Base-by-base conservation (phyloP, 1,140 invertebrate species). In the Helicoverpa zea region DNA sequence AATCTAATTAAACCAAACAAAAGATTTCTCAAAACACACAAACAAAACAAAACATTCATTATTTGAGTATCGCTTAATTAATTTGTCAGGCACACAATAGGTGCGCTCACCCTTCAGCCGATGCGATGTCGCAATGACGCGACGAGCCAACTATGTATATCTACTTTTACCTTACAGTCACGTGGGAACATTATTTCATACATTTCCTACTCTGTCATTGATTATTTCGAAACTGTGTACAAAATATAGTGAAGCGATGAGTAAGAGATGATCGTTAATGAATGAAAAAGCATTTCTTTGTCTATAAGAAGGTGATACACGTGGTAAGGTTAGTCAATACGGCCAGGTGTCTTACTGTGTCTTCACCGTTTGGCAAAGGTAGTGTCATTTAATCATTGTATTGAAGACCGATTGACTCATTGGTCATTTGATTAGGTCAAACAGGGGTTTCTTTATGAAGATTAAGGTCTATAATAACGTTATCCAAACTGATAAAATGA, bases 151-250 rank as follows among this genome's bases (percentile, higher is more conserved):
- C 10, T 30, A 35, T 23, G n/a, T n/a, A 23, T 12, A 64, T 63
- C 13, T 63, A 64, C 73, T 51, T 51, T 76, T 63, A 76, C 74
- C 47, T 43, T n/a, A 11, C 12, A 9, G 47, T 52, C 74, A 76
- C 59, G 74, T 64, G 47, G 59, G 11, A 2, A 54, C 16, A n/a
- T 14, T 14, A 16, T 43, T 12, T 10, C 47, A 64, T 63, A 13
- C 52, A 63, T 76, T 76, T 76, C 59, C 74, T 49, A n/a, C 23
- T 76, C 23, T 23, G 30, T 68, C 64, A 68, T 49, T 47, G 5
- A 47, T 18, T 49, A 49, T 35, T 68, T 68, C n/a, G 64, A 18
- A 68, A 68, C 64, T 49, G 35, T 66, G 29, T 9, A 13, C 3
- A 29, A 30, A 63, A 63, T 30, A 30, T 10, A 29, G 29, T 14